Evolutionary conservation across 2,113 vertebrate genomes (phyloP), one percentile per base, ranked within the genome.

Genomic region (Ia io): DNA sequence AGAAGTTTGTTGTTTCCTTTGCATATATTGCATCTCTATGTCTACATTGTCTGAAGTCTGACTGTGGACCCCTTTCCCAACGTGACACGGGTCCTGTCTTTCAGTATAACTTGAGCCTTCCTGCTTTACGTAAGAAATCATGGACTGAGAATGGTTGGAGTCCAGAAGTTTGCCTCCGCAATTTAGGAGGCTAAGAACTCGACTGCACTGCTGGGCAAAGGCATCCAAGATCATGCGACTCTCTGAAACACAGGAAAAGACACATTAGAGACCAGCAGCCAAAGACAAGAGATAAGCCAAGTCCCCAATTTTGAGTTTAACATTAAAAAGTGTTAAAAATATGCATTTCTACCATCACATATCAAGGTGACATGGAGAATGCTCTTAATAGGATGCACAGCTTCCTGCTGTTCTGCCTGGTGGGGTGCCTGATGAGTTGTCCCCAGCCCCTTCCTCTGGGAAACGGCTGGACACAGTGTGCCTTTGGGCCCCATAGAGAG

Each of bases 181-280:
- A 98, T 99, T 99, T 96, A 99, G 98, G 85, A 99, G 99, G 97
- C 98, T 99, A 95, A 99, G 99, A 88, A 99, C 99, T n/a, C 99
- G 98, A 97, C 99, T 99, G 97, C 99, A 99, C 69, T 99, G 99
- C 95, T 99, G 99, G 82, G 99, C 99, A 97, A 99, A 99, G 97
- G 99, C 99, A 97, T 99, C 99, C 98, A 99, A 97, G 97, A 99
- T 99, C 98, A 99, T 99, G 28, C 99, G 99, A 96, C 99, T 99
- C 98, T 99, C 99, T 99, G 98, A 53, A 97, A 98, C 85, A 96
- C 94, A 98, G 70, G 63, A 97, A 95, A 97, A 97, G 83, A 98
- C 84, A 94, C 78, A 78, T 98, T 96, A 98, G 96, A 95, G 95
- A 95, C 47, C 51, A 40, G 93, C 56, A 25, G 71, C n/a, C 92